Percentiles rank a stretch among this genome's conserved stretches.
phyloP scores from a whole-genome alignment of 2,888 invertebrate genomes.

The Acanthosoma haemorrhoidale region DNA sequence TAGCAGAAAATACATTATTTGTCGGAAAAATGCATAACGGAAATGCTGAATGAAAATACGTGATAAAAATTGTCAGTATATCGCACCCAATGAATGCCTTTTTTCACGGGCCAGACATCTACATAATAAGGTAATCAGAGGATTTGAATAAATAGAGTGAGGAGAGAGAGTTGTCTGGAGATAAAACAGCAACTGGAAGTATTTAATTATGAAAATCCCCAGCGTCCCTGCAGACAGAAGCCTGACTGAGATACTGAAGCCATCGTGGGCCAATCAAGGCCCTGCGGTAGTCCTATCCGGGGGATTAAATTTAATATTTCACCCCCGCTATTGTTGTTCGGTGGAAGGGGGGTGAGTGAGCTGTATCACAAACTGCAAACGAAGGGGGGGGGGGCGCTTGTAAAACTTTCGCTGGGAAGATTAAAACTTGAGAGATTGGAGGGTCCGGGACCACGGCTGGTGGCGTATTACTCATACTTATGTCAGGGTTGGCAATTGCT shows the following conservation, averaged over 20 bases:
- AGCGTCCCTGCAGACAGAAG: not conserved
- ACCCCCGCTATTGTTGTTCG: not conserved
- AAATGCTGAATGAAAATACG: no score
- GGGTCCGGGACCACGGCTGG: not conserved
- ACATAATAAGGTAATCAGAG: no score
- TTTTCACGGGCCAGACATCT: no score
- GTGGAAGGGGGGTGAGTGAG: no score
- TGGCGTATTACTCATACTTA: not conserved
- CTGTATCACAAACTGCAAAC: not conserved
- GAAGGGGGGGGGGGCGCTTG: not conserved
- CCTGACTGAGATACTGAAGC: no score
- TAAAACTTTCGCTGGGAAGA: slow-evolving; percentile 1
- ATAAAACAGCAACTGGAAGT: not conserved
- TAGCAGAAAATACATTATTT: no score
- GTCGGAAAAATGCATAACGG: no score
- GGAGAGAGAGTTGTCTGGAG: not conserved
- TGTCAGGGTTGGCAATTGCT: not conserved
- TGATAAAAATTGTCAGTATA: no score
- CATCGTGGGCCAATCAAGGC: not conserved
- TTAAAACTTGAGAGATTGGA: slow-evolving; percentile 14
- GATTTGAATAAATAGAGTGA: not conserved
- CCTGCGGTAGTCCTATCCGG: not conserved
- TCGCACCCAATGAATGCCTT: no score
- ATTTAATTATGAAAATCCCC: slow-evolving; percentile 9
- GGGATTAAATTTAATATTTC: slow-evolving; percentile 12